Percentiles rank a stretch among this genome's conserved stretches.
Evolutionary conservation across 1,140 invertebrate genomes (phyloP).

Genomic region (Pemphigus obesinymphae): DNA sequence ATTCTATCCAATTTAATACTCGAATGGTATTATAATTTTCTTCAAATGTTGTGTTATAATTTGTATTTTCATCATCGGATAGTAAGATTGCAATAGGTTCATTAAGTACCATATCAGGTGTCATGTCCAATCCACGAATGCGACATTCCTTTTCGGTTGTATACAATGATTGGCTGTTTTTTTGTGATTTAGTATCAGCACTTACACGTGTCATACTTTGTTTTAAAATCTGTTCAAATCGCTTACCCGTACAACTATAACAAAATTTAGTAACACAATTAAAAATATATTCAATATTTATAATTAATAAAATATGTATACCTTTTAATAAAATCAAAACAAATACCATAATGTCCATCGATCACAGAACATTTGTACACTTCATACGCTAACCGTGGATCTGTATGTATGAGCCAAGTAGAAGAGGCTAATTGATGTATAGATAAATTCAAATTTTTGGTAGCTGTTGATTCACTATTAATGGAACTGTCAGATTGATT

Average conservation of each 20-base stretch:
- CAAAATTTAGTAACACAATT: neutral
- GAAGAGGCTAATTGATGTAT: neutral
- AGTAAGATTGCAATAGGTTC: slow-evolving; percentile 68
- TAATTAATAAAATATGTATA: neutral
- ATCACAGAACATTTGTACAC: slow-evolving; percentile 4
- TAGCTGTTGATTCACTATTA: neutral
- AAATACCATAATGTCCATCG: slow-evolving; percentile 10
- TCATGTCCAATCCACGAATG: slow-evolving; percentile 85
- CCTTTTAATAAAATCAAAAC: slow-evolving; percentile 24
- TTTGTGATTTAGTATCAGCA: neutral
- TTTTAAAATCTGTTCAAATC: neutral
- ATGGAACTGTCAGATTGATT: neutral
- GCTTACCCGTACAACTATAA: neutral
- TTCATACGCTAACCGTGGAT: slow-evolving; percentile 26
- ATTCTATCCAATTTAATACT: slow-evolving; percentile 94
- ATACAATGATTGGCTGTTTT: neutral
- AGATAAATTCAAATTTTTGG: neutral
- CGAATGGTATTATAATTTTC: slow-evolving; percentile 62
- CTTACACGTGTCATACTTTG: neutral
- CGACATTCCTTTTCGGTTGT: slow-evolving; percentile 74
- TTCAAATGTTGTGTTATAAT: neutral
- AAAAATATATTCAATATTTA: neutral
- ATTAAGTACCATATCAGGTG: slow-evolving; percentile 87
- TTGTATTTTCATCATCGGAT: neutral
- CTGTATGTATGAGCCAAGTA: slow-evolving; percentile 1